phyloP scores from a whole-genome alignment of 2,888 invertebrate genomes.

The Panopea generosa region DNA sequence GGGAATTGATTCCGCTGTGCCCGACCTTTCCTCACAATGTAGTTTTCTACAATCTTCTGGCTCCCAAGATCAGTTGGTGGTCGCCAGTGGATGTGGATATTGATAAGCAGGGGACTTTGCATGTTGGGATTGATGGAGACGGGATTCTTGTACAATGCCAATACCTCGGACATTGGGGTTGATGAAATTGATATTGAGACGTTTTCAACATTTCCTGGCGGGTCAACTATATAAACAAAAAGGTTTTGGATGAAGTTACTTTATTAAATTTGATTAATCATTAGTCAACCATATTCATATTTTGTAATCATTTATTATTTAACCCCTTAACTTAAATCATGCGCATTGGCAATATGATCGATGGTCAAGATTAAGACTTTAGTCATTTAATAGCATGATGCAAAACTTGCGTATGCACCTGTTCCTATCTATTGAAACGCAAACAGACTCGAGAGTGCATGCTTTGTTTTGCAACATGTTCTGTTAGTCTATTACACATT shows the following conservation, averaged over 20 bases:
- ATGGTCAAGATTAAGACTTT: no score
- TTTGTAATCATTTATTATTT: no score
- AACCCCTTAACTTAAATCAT: no score
- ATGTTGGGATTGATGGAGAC: slow-evolving; percentile 1
- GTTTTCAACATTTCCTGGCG: slow-evolving; percentile 70
- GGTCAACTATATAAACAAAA: slow-evolving; percentile 56
- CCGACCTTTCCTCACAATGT: slow-evolving; percentile 70
- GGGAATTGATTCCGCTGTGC: slow-evolving; percentile 39
- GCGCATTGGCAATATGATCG: no score
- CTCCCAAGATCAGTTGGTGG: slow-evolving; percentile 73
- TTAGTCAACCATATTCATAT: no score
- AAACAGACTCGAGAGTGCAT: no score
- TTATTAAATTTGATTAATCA: no score
- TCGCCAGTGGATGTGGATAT: slow-evolving; percentile 67
- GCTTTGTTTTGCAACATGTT: no score
- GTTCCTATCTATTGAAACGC: no score
- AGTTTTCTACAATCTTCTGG: slow-evolving; percentile 64
- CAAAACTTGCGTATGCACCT: no score
- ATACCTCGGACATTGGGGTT: slow-evolving; percentile 40
- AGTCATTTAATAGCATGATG: no score
- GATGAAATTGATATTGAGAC: slow-evolving; percentile 58
- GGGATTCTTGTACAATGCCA: slow-evolving; percentile 30
- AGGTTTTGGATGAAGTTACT: not conserved
- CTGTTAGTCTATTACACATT: no score
- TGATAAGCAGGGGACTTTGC: slow-evolving; percentile 47